Evolutionary conservation across 1,140 invertebrate genomes (phyloP), one percentile per base, ranked within the genome.

Genomic region (Drosophila subpulchrella): DNA sequence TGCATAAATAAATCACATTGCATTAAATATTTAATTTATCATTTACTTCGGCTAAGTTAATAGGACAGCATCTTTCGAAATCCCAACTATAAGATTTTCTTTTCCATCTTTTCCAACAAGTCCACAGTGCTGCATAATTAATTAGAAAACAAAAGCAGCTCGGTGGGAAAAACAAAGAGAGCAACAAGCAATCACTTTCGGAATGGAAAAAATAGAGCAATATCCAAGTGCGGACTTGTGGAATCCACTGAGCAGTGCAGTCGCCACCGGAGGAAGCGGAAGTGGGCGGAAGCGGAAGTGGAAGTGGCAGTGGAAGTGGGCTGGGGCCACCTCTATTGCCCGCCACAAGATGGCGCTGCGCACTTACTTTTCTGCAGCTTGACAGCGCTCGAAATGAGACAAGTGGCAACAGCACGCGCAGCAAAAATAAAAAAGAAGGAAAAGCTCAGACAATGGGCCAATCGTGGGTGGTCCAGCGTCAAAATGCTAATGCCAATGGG

Each of bases 401-500:
- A 78, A 83, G 81, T 83, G 75, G 66, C 81, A 83, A 78, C 62
- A 83, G 81, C 67, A 67, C 61, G 54, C 71, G 34, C 56, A 53
- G 50, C 42, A 32, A 34, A 47, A 51, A 27, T 5, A 27, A 30
- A 10, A 34, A 34, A 44, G 17, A 8, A 8, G 1, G 20, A 11
- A 50, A 60, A 27, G 17, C 38, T 15, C 34, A 70, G 17, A 68
- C 48, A 48, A 56, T 34, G 48, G 24, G 24, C 10, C 11, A 12
- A 15, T n/a, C 10, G 20, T n/a, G 41, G 41, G 38, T 11, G 27
- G 47, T 48, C 20, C 50, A 47, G 30, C 32, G 42, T 46, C 61
- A 61, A 82, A 85, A 85, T 85, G 81, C 74, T 78, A 78, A 78
- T 78, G 74, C 75, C 54, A 83, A 57, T 38, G 55, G 50, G 55